Base-by-base conservation (phyloP, 2,888 invertebrate species). In the Eustalomyia histrio region DNA sequence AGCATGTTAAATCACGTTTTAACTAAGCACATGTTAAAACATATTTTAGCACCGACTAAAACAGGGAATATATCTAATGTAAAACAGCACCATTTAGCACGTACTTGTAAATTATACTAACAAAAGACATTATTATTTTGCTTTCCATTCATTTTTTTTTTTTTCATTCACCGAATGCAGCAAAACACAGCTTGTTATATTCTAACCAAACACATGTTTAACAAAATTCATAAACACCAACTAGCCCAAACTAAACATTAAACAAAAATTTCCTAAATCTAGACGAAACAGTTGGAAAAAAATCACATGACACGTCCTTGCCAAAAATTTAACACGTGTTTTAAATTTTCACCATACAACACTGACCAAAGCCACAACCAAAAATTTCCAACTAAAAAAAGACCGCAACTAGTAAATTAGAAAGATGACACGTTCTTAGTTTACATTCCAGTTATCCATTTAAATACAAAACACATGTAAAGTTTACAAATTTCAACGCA, bases 361-460 rank as follows among this genome's bases (percentile, higher is more conserved):
- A 55, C 55, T 24, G 67, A 55, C 55, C 35, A 53, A 21, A 39
- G n/a, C 39, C 14, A 53, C 17, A 4, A 53, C 6, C n/a, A 8
- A 39, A 24, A 53, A 53, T 29, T 52, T 24, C 18, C 53, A 16
- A 65, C 53, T 52, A 17, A 29, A 17, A 9, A 43, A 29, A 16
- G 29, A 63, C 55, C 43, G 24, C 33, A 64, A 16, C 33, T 60
- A 24, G 52, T 29, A 58, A 50, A 43, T 64, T 18, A 35, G 6
- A 17, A n/a, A 4, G 33, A 52, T 29, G 33, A 63, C 71, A 72
- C 71, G 57, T 76, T 69, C 76, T 57, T 55, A 12, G 14, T 63
- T 17, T 6, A 17, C 33, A n/a, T 39, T 43, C 10, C 18, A 18
- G 9, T 9, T 33, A 35, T 43, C 33, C 21, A 24, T 55, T 55